Evolutionary conservation across 1,140 invertebrate genomes (phyloP).

Genomic region (Drosophila miranda): DNA sequence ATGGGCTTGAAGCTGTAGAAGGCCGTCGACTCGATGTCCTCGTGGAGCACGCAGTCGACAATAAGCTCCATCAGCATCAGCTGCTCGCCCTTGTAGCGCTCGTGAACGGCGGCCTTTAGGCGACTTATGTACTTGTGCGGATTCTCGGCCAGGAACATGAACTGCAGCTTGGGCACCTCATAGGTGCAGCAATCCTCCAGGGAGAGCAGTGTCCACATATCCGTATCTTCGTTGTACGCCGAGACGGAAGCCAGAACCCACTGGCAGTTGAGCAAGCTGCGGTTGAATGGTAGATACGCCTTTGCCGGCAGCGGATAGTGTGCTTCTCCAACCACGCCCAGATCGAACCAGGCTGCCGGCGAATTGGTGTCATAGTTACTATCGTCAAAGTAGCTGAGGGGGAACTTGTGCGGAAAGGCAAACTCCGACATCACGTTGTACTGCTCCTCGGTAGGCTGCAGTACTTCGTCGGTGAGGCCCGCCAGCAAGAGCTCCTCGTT

Average conservation of each 20-base stretch:
- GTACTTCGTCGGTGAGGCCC: constrained; percentile 51
- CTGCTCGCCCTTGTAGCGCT: constrained; percentile 65
- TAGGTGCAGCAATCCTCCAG: constrained; percentile 63
- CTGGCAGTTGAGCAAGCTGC: constrained; percentile 55
- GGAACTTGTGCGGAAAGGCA: constrained; percentile 71
- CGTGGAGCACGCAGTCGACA: constrained; percentile 73
- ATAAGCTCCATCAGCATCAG: constrained; percentile 74
- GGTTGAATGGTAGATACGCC: constrained; percentile 62
- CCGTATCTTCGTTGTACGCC: constrained; percentile 42
- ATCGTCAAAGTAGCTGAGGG: constrained; percentile 75
- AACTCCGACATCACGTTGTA: constrained; percentile 69
- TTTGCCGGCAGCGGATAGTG: constrained; percentile 67
- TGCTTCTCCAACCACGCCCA: constrained; percentile 58
- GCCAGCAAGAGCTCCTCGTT: constrained; percentile 52
- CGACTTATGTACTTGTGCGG: constrained; percentile 66
- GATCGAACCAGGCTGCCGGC: constrained; percentile 68
- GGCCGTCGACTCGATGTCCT: constrained; percentile 60
- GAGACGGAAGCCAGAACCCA: constrained; percentile 66
- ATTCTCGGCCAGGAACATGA: constrained; percentile 79
- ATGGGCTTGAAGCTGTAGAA: constrained; percentile 65
- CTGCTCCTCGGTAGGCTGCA: constrained; percentile 71
- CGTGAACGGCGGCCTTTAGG: constrained; percentile 55
- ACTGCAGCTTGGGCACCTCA: constrained; percentile 67
- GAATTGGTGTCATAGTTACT: constrained; percentile 67
- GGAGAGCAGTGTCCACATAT: constrained; percentile 55